A percentile compares a stretch with the other conserved stretches of the same genome.
phyloP scores from a whole-genome alignment of 1,140 invertebrate genomes.

The Drosophila nasuta region DNA sequence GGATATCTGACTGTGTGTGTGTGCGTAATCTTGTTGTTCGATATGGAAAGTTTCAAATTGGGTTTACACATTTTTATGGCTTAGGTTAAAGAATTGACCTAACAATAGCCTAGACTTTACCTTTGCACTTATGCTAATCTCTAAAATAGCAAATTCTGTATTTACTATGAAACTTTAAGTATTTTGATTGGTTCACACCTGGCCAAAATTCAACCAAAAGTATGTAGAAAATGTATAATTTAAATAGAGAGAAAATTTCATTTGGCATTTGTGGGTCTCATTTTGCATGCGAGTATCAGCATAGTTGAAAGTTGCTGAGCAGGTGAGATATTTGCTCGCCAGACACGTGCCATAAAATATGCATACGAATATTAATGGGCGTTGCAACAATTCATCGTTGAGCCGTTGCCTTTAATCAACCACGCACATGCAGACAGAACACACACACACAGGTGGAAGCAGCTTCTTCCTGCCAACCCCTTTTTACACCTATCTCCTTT shows the following conservation, averaged over 20 bases:
- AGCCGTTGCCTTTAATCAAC: slow-evolving; percentile 48
- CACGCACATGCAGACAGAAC: slow-evolving; percentile 15
- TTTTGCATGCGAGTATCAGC: neutral
- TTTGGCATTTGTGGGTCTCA: neutral
- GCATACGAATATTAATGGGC: slow-evolving; percentile 50
- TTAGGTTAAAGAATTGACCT: no score
- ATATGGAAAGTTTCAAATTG: slow-evolving; percentile 3
- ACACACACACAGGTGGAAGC: slow-evolving; percentile 8
- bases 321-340: slow-evolving; percentile 31
- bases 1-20: neutral
- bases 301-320: slow-evolving; percentile 23
- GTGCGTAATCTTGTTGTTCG: neutral
- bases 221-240: neutral
- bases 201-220: neutral
- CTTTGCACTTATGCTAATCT: no score
- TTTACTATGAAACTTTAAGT: no score
- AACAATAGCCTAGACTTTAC: no score
- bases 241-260: neutral
- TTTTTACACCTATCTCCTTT: no score
- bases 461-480: neutral
- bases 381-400: slow-evolving; percentile 55
- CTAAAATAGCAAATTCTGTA: no score
- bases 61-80: no score
- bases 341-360: slow-evolving; percentile 51
- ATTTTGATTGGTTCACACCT: no score